A percentile compares a stretch with the other conserved stretches of the same genome.
phyloP scores from a whole-genome alignment of 2,113 vertebrate species.

The Pipa parva region DNA sequence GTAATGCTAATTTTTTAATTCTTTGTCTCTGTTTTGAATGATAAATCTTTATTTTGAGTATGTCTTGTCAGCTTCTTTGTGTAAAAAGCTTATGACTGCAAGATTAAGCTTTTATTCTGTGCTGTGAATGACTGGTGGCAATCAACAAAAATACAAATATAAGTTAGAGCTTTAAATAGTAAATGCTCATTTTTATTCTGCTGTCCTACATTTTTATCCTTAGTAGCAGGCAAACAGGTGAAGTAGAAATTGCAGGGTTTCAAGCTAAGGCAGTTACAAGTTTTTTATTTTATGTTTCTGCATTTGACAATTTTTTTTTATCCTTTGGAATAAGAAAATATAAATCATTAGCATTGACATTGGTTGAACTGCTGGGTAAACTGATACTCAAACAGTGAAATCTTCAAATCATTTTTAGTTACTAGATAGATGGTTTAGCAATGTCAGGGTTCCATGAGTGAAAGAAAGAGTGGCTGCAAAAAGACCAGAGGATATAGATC shows the following conservation, averaged over 20 bases:
- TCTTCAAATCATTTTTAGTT: neutral
- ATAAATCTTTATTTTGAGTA: no score
- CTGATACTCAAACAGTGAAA: neutral
- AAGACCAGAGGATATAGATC: no score
- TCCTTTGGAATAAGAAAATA: slow-evolving; percentile 17
- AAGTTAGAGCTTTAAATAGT: neutral
- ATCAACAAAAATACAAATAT: neutral
- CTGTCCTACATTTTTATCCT: neutral
- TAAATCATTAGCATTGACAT: slow-evolving; percentile 39
- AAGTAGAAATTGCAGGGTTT: neutral
- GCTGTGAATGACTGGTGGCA: slow-evolving; percentile 18
- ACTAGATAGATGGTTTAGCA: neutral
- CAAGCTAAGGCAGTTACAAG: no score
- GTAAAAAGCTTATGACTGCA: no score
- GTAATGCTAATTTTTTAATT: no score
- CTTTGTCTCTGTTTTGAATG: no score
- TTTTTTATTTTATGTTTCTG: no score
- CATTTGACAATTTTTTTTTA: slow-evolving; percentile 15
- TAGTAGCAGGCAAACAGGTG: neutral
- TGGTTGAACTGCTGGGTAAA: slow-evolving; percentile 15
- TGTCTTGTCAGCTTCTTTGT: no score
- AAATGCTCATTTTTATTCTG: slow-evolving; percentile 10
- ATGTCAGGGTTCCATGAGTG: neutral
- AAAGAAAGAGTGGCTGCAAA: neutral
- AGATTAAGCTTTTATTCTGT: no score